These are phyloP conservation scores for Anguilla anguilla DNA, from an alignment of 2,797 vertebrate genomes.

Conservation along the genomic window DNA sequence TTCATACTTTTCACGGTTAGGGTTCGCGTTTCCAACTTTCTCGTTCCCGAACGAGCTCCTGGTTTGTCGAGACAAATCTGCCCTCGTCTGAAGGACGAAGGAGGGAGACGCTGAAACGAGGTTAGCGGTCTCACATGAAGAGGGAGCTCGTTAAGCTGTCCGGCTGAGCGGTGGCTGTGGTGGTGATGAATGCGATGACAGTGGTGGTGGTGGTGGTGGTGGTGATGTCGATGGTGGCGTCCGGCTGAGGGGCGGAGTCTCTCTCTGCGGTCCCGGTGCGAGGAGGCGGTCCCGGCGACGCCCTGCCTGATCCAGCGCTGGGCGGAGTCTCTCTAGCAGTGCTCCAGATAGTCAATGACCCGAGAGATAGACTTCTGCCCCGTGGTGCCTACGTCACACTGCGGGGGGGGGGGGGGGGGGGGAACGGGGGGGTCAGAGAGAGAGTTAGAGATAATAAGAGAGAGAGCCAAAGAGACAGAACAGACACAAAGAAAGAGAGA, in stretches of 20 bases:
- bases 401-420: conserved; percentile 34
- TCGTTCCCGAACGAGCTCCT: background rate
- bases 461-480: background rate
- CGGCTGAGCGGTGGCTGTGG: conserved; percentile 8
- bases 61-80: background rate
- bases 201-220: background rate
- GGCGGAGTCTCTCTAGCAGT: conserved; percentile 83
- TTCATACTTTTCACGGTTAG: background rate
- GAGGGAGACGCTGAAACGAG: background rate
- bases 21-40: background rate
- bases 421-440: conserved; percentile 18
- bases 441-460: background rate
- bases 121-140: conserved; percentile 22
- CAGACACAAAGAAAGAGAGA: background rate
- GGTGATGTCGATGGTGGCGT: conserved; percentile 34
- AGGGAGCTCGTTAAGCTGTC: background rate
- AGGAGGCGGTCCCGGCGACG: background rate
- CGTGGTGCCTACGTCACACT: conserved; percentile 96
- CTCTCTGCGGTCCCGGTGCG: background rate
- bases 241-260: conserved; percentile 14
- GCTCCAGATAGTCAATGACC: conserved; percentile 98
- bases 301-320: conserved; percentile 51
- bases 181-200: background rate
- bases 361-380: conserved; percentile 98
- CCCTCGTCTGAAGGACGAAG: background rate